Evolutionary conservation across 2,888 invertebrate genomes (phyloP).

Genomic region (Drosophila ochracea): DNA sequence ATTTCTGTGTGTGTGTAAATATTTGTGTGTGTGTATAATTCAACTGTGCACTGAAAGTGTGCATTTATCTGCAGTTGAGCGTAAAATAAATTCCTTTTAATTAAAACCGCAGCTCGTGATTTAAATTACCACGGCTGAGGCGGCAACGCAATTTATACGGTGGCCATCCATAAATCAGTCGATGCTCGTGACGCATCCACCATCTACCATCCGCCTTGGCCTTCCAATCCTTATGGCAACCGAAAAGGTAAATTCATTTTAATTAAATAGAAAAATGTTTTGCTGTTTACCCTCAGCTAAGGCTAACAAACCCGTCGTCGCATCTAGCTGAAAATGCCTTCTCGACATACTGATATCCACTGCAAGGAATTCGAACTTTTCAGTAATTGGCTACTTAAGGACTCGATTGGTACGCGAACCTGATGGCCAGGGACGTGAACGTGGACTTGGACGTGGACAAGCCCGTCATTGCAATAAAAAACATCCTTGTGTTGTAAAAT

Average conservation of each 20-base stretch:
- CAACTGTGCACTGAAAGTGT: constrained; percentile 34
- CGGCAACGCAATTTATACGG: constrained; percentile 69
- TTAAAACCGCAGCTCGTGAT: constrained; percentile 80
- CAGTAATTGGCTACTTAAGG: constrained; percentile 80
- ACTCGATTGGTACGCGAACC: constrained; percentile 62
- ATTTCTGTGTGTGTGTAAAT: neutral
- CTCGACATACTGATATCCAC: constrained; percentile 52
- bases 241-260: constrained; percentile 77
- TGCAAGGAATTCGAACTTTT: constrained; percentile 72
- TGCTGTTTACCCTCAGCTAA: constrained; percentile 59
- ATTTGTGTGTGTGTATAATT: constrained; percentile 12
- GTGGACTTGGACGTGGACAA: constrained; percentile 11
- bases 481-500: constrained; percentile 80
- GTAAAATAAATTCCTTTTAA: constrained; percentile 79
- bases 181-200: constrained; percentile 28
- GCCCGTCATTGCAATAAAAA: constrained; percentile 71
- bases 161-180: constrained; percentile 74
- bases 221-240: constrained; percentile 19
- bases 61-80: constrained; percentile 79
- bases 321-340: constrained; percentile 29
- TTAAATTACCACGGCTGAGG: constrained; percentile 68
- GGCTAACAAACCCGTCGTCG: constrained; percentile 57
- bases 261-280: constrained; percentile 81
- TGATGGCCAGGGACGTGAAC: constrained; percentile 14
- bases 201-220: neutral